Evolutionary conservation across 2,888 invertebrate genomes (phyloP).

Genomic region (Osmoderma eremita): DNA sequence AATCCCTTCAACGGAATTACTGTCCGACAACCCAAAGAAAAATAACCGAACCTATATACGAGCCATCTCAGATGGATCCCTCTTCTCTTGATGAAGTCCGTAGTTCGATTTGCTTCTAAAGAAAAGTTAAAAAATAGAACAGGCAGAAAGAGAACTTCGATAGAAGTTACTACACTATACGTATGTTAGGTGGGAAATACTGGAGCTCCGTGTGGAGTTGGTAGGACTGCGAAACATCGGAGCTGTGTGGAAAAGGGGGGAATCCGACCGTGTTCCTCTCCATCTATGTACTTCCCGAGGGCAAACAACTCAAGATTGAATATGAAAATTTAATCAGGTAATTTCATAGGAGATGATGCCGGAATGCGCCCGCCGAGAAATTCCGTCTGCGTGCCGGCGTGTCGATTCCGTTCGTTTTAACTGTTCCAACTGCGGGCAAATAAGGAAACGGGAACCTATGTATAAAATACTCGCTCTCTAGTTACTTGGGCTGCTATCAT

Average conservation of each 20-base stretch:
- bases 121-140: conserved; percentile 16
- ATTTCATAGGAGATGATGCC: conserved; percentile 71
- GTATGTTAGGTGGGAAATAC: background rate
- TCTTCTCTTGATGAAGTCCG: conserved; percentile 8
- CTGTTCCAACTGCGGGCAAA: conserved; percentile 20
- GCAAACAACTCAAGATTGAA: conserved; percentile 80
- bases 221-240: background rate
- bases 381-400: conserved; percentile 51
- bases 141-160: background rate
- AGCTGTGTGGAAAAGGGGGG: conserved; percentile 34
- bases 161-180: conserved; percentile 1
- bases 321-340: conserved; percentile 82
- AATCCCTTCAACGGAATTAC: conserved; percentile 22
- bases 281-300: conserved; percentile 64
- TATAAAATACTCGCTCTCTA: background rate
- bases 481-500: background rate
- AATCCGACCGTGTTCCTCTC: conserved; percentile 50
- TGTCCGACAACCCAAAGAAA: conserved; percentile 17
- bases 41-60: background rate
- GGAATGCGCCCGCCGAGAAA: conserved; percentile 59
- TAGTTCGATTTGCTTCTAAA: conserved; percentile 1
- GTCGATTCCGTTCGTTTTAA: conserved; percentile 29
- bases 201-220: background rate
- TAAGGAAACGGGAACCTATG: conserved; percentile 6
- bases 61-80: background rate